Percentiles rank a stretch among this genome's conserved stretches.
Conservation (phyloP, 2,113 vertebrate species). For the Vidua macroura region DNA sequence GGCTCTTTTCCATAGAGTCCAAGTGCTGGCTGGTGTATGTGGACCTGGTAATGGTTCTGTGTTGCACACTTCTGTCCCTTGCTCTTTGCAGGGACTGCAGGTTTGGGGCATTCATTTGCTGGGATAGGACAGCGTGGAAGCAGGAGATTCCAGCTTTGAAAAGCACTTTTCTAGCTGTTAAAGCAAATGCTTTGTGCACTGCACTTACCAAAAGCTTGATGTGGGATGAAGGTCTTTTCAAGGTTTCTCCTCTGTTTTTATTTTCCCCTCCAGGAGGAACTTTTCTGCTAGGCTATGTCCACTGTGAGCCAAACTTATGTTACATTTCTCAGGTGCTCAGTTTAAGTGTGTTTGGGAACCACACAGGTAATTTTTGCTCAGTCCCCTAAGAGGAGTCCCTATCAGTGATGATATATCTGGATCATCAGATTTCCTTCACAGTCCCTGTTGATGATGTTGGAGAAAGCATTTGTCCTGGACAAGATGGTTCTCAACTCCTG, state of each 20-base stretch:
- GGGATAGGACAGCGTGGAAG: neutral
- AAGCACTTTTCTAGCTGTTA: neutral
- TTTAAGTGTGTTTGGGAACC: neutral
- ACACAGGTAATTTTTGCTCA: neutral
- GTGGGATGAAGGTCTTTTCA: neutral
- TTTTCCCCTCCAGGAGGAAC: neutral
- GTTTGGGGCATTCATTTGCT: neutral
- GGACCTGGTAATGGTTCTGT: neutral
- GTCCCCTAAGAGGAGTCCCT: neutral
- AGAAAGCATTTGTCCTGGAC: neutral
- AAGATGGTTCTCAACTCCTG: neutral
- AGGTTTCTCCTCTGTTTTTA: neutral
- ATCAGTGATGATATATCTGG: neutral
- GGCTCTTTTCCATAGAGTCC: neutral
- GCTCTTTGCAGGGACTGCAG: neutral
- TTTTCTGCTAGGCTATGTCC: neutral
- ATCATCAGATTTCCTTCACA: neutral
- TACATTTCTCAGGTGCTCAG: neutral
- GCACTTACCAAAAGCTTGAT: neutral
- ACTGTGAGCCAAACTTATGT: neutral
- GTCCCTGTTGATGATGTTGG: fast-evolving
- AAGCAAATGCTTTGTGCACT: neutral
- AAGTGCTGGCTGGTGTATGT: neutral
- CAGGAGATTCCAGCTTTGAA: neutral
- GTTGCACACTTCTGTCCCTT: neutral